Percentiles rank a stretch among this genome's conserved stretches.
Conservation (phyloP, 2,888 invertebrate genomes). For the Corbicula japonica region DNA sequence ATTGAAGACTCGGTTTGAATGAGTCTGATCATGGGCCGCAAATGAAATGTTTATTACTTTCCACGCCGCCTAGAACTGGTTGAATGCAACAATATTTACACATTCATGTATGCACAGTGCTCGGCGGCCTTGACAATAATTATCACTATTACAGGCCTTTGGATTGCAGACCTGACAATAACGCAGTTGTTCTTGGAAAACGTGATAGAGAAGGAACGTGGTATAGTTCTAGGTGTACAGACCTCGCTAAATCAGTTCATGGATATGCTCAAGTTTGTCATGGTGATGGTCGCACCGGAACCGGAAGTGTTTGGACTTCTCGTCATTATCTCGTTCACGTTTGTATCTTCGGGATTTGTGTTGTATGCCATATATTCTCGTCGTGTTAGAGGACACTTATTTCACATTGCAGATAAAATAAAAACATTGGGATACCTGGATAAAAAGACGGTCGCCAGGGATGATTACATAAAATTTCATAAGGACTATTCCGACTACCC, state of each 20-base stretch:
- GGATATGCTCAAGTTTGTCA: slow-evolving; percentile 87
- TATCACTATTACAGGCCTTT: slow-evolving; percentile 86
- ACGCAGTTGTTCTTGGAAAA: slow-evolving; percentile 88
- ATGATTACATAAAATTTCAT: neutral
- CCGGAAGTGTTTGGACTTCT: slow-evolving; percentile 87
- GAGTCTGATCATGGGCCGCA: no score
- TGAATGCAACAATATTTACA: no score
- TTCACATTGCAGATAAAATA: slow-evolving; percentile 65
- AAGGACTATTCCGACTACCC: neutral
- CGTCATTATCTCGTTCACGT: slow-evolving; percentile 86
- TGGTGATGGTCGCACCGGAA: slow-evolving; percentile 87
- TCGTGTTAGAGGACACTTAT: slow-evolving; percentile 76
- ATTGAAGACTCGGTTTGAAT: no score
- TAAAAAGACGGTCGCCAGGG: neutral
- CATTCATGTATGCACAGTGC: no score
- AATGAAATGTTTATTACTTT: no score
- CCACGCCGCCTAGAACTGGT: no score
- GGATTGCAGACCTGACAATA: slow-evolving; percentile 88
- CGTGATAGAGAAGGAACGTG: slow-evolving; percentile 87
- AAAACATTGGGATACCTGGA: neutral
- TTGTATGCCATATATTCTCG: slow-evolving; percentile 81
- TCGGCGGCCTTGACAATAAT: no score
- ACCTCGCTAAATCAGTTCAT: slow-evolving; percentile 87
- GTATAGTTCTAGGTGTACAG: slow-evolving; percentile 88
- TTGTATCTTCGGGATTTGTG: slow-evolving; percentile 80